Evolutionary conservation across 2,113 vertebrate species (phyloP).

Genomic region (Natator depressus): DNA sequence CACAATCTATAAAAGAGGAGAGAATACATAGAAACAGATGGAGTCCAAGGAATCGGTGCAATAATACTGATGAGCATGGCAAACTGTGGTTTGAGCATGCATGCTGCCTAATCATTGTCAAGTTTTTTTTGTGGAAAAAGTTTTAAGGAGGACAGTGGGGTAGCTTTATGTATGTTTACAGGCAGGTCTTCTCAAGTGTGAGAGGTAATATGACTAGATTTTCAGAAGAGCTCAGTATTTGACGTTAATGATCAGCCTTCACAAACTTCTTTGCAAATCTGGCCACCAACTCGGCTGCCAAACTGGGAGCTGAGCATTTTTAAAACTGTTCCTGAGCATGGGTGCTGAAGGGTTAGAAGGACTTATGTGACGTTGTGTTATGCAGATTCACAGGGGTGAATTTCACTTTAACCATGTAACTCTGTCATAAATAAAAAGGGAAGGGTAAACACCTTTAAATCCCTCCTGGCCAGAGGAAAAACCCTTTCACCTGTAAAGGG

Average conservation of each 20-base stretch:
- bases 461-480: too few species aligned
- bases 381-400: background rate
- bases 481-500: too few species aligned
- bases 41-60: background rate
- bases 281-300: constrained; percentile 18
- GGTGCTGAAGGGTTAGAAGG: constrained; percentile 35
- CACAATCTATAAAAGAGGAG: background rate
- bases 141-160: constrained; percentile 16
- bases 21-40: background rate
- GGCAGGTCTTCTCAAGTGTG: background rate
- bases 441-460: too few species aligned
- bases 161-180: background rate
- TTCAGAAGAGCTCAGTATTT: background rate
- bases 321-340: constrained; percentile 44
- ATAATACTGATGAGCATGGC: background rate
- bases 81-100: background rate
- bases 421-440: too few species aligned
- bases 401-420: constrained; percentile 18
- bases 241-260: constrained; percentile 30
- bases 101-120: background rate
- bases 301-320: constrained; percentile 24
- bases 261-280: background rate
- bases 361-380: constrained; percentile 1
- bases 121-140: background rate
- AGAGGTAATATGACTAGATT: constrained; percentile 21